phyloP scores from a whole-genome alignment of 1,140 invertebrate species.

The Saccostrea echinata region DNA sequence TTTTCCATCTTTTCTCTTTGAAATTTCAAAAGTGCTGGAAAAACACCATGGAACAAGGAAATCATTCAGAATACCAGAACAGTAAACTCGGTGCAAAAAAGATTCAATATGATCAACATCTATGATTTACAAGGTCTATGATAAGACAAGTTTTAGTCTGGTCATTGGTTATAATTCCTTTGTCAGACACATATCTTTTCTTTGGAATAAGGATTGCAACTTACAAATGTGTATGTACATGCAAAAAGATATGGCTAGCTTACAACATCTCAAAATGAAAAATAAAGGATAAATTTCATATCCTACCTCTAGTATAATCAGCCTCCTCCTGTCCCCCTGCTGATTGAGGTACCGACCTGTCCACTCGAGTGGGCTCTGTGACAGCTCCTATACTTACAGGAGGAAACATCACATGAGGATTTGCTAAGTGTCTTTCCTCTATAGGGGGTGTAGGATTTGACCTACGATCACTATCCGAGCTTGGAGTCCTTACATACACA shows the following conservation, averaged over 20 bases:
- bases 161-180: too few species aligned
- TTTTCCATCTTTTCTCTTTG: constrained; percentile 65
- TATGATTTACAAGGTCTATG: too few species aligned
- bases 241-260: too few species aligned
- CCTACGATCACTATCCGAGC: constrained; percentile 64
- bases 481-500: constrained; percentile 58
- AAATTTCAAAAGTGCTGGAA: constrained; percentile 67
- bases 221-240: too few species aligned
- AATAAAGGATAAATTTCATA: background rate
- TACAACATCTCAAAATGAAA: too few species aligned
- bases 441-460: constrained; percentile 46
- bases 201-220: too few species aligned
- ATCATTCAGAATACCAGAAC: too few species aligned
- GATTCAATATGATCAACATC: too few species aligned
- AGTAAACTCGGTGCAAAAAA: too few species aligned
- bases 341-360: constrained; percentile 47
- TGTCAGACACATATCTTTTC: too few species aligned
- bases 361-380: constrained; percentile 63
- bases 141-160: too few species aligned
- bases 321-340: constrained; percentile 68
- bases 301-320: constrained; percentile 67
- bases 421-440: constrained; percentile 49
- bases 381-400: constrained; percentile 57
- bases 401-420: constrained; percentile 38
- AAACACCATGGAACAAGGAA: background rate